Evolutionary conservation across 2,113 vertebrate genomes (phyloP).

Genomic region (Pontoporia blainvillei): DNA sequence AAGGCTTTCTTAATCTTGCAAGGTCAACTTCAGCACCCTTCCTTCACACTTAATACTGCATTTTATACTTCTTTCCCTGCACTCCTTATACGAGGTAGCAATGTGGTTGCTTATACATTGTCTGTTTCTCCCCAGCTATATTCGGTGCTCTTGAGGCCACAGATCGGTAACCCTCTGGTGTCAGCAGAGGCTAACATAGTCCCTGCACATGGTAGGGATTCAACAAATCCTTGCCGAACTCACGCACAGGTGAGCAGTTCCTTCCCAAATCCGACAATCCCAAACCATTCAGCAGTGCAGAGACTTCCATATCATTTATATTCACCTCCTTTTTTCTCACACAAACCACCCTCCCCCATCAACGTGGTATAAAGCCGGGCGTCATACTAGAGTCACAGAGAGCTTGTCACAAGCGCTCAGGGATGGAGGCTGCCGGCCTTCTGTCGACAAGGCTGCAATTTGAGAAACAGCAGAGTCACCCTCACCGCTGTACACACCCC

Average conservation of each 20-base stretch:
- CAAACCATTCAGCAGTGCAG: background rate
- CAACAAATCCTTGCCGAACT: background rate
- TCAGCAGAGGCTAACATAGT: background rate
- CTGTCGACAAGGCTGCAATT: background rate
- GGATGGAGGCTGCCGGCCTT: background rate
- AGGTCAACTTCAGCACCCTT: background rate
- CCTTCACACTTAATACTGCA: background rate
- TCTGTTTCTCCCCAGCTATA: background rate
- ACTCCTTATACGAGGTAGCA: background rate
- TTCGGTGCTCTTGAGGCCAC: no score
- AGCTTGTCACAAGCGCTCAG: background rate
- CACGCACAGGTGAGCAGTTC: background rate
- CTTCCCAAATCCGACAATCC: background rate
- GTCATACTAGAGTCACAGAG: background rate
- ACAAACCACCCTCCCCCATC: background rate
- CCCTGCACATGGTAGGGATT: background rate
- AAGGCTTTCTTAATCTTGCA: background rate
- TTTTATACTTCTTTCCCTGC: background rate
- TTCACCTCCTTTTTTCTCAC: background rate
- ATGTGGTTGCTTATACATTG: no score
- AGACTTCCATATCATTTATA: background rate
- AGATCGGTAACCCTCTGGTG: background rate
- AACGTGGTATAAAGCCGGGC: background rate
- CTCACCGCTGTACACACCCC: fast-evolving
- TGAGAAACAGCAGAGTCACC: background rate